Evolutionary conservation across 1,140 invertebrate genomes (phyloP).

Genomic region (Manduca sexta): DNA sequence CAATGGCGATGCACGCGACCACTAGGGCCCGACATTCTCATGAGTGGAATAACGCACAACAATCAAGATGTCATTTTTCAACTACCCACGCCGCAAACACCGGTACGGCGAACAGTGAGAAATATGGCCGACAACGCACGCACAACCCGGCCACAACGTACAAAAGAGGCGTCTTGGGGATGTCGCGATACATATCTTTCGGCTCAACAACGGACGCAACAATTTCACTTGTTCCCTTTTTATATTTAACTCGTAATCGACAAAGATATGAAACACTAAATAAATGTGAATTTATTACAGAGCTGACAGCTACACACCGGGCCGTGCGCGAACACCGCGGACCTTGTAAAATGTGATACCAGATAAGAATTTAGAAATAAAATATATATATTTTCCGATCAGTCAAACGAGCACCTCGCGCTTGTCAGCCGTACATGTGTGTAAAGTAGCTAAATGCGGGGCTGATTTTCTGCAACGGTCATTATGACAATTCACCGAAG

Average conservation of each 20-base stretch:
- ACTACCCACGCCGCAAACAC: slow-evolving; percentile 65
- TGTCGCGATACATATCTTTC: slow-evolving; percentile 60
- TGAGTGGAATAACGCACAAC: slow-evolving; percentile 68
- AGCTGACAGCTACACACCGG: slow-evolving; percentile 3
- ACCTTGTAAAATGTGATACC: neutral
- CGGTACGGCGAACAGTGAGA: slow-evolving; percentile 47
- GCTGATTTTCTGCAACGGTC: slow-evolving; percentile 38
- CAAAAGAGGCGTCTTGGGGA: slow-evolving; percentile 55
- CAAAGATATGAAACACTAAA: slow-evolving; percentile 18
- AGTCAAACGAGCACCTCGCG: slow-evolving; percentile 6
- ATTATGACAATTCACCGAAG: slow-evolving; percentile 64
- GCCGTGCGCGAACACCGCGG: neutral
- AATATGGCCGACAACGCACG: slow-evolving; percentile 67
- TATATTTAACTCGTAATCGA: slow-evolving; percentile 33
- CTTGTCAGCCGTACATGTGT: slow-evolving; percentile 25
- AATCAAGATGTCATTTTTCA: slow-evolving; percentile 73
- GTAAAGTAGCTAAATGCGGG: slow-evolving; percentile 43
- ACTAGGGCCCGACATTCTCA: slow-evolving; percentile 53
- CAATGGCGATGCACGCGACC: slow-evolving; percentile 60
- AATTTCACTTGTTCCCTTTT: slow-evolving; percentile 41
- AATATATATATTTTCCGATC: no score
- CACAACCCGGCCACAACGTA: slow-evolving; percentile 33
- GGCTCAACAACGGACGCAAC: slow-evolving; percentile 44
- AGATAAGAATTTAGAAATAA: neutral
- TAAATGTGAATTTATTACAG: slow-evolving; percentile 12